These are phyloP conservation scores for Macrosteles quadrilineatus DNA, from an alignment of 1,140 invertebrate species.

Conservation along the genomic window DNA sequence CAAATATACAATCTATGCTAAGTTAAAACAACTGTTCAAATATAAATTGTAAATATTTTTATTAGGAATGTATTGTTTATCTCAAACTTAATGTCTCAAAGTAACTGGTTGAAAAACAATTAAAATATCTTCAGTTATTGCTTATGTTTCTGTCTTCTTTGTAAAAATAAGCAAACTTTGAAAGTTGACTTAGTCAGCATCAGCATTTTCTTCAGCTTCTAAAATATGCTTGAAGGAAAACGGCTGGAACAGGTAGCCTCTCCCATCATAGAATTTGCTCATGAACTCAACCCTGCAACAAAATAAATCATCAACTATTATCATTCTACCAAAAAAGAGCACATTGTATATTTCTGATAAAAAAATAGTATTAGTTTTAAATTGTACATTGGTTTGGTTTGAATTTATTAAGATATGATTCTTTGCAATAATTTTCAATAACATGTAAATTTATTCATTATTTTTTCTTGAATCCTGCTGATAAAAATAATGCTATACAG, in stretches of 20 bases:
- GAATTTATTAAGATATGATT: too few relatives aligned
- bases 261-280: constrained; percentile 94
- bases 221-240: constrained; percentile 91
- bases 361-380: too few relatives aligned
- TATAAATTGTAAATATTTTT: not conserved
- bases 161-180: not conserved
- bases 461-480: too few relatives aligned
- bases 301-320: too few relatives aligned
- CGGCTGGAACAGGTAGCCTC: constrained; percentile 87
- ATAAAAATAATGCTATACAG: too few relatives aligned
- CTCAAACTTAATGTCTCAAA: not conserved
- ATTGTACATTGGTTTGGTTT: too few relatives aligned
- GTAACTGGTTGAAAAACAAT: not conserved
- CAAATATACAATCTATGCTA: too few relatives aligned
- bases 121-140: constrained; percentile 21
- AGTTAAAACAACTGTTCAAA: too few relatives aligned
- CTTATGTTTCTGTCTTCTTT: not conserved
- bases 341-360: too few relatives aligned
- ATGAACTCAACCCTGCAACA: constrained; percentile 67
- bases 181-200: constrained; percentile 32
- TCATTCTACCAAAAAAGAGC: too few relatives aligned
- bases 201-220: constrained; percentile 56
- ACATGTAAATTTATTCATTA: too few relatives aligned
- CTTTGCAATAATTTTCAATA: too few relatives aligned
- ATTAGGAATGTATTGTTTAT: constrained; percentile 10